Percentiles rank a stretch among this genome's conserved stretches.
Evolutionary conservation across 2,113 vertebrate genomes (phyloP).

Genomic region (Crypturellus undulatus): DNA sequence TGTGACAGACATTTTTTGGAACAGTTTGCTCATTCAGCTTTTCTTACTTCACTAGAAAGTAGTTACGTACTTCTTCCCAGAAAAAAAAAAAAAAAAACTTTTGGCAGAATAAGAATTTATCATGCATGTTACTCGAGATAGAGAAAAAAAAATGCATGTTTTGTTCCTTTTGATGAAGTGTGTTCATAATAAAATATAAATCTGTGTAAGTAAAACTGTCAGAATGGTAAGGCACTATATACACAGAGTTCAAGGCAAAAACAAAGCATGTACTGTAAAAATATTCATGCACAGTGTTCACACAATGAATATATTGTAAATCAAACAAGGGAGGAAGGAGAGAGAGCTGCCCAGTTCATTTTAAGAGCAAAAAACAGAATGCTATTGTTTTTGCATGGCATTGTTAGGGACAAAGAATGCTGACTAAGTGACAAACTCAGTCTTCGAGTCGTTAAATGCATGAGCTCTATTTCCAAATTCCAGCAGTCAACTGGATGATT

Average conservation of each 20-base stretch:
- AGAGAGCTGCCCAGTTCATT: conserved; percentile 38
- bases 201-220: not conserved
- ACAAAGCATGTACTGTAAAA: conserved; percentile 35
- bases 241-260: not conserved
- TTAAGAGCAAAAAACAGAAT: conserved; percentile 6
- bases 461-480: conserved; percentile 5
- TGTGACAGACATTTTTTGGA: not conserved
- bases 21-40: not conserved
- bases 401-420: conserved; percentile 48
- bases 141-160: not conserved
- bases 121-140: not conserved
- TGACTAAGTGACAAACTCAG: conserved; percentile 43
- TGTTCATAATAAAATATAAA: not conserved
- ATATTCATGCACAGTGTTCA: not conserved
- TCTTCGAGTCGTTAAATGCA: conserved; percentile 23
- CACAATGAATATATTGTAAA: conserved; percentile 58
- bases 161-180: conserved; percentile 1
- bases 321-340: conserved; percentile 44
- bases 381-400: conserved; percentile 25
- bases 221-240: not conserved
- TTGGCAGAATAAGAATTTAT: not conserved
- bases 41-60: not conserved
- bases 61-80: too few species aligned
- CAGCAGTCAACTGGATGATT: not conserved
- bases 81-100: not conserved